A percentile compares a stretch with the other conserved stretches of the same genome.
Conservation (phyloP, 2,113 vertebrate species). For the Myodes glareolus region DNA sequence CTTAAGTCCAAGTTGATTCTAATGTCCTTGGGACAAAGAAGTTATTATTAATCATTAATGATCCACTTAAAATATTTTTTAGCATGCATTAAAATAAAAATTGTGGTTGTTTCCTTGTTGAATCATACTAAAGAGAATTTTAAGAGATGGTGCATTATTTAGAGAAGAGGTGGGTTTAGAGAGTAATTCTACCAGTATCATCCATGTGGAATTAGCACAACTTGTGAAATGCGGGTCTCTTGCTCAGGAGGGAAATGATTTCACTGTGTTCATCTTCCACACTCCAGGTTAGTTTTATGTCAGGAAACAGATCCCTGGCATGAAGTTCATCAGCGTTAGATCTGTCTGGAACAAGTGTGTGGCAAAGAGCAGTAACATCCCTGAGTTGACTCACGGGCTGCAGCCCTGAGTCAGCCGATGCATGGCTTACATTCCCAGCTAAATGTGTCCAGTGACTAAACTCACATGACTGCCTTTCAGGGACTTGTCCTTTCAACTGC, state of each 20-base stretch:
- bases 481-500: background rate
- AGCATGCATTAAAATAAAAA: constrained; percentile 33
- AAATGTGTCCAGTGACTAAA: background rate
- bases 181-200: background rate
- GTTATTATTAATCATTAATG: constrained; percentile 33
- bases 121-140: background rate
- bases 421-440: background rate
- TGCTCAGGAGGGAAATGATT: background rate
- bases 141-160: background rate
- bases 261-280: background rate
- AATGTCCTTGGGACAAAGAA: background rate
- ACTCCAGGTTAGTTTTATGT: background rate
- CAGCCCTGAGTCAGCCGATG: background rate
- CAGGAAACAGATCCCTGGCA: background rate
- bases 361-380: background rate
- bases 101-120: background rate
- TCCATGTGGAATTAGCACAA: background rate
- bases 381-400: background rate
- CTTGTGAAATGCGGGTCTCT: background rate
- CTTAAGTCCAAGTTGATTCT: background rate
- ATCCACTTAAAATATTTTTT: background rate
- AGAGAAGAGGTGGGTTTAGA: background rate
- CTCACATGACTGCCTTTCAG: background rate
- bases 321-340: background rate
- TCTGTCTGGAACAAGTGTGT: background rate